A percentile compares a stretch with the other conserved stretches of the same genome.
phyloP scores from a whole-genome alignment of 2,113 vertebrate species.

The Chaetodon trifascialis region DNA sequence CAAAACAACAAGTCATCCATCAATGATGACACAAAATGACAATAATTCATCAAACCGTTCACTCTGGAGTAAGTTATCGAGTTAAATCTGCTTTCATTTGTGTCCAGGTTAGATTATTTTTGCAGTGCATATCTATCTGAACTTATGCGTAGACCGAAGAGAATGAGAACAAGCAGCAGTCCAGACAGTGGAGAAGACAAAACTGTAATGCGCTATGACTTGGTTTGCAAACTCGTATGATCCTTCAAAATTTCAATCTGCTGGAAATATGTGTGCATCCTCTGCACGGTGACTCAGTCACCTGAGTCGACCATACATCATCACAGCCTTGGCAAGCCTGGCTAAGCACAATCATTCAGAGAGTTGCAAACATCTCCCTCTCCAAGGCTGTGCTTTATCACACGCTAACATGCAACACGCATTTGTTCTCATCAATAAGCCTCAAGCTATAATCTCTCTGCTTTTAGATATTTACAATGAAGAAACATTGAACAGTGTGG shows the following conservation, averaged over 20 bases:
- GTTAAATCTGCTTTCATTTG: not conserved
- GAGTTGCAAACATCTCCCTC: conserved; percentile 31
- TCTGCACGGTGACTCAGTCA: conserved; percentile 25
- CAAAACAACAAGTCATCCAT: not conserved
- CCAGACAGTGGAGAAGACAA: not conserved
- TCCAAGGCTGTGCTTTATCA: conserved; percentile 55
- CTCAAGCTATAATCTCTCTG: conserved; percentile 54
- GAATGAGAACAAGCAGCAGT: not conserved
- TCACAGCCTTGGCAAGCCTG: conserved; percentile 42
- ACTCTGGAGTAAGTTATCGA: not conserved
- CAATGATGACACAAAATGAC: not conserved
- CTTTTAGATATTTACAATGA: conserved; percentile 40
- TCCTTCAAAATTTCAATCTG: conserved; percentile 10
- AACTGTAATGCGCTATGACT: not conserved
- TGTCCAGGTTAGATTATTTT: not conserved
- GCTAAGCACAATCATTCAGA: conserved; percentile 55
- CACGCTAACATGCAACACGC: conserved; percentile 53
- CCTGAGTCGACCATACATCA: conserved; percentile 51
- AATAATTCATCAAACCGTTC: not conserved
- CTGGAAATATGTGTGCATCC: conserved; percentile 18
- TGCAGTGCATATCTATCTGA: too few relatives aligned
- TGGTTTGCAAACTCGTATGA: not conserved
- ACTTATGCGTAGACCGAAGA: not conserved
- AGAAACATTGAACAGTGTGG: conserved; percentile 12
- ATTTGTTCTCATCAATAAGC: conserved; percentile 59